Evolutionary conservation across 2,797 vertebrate genomes (phyloP).

Genomic region (Valencia hispanica): DNA sequence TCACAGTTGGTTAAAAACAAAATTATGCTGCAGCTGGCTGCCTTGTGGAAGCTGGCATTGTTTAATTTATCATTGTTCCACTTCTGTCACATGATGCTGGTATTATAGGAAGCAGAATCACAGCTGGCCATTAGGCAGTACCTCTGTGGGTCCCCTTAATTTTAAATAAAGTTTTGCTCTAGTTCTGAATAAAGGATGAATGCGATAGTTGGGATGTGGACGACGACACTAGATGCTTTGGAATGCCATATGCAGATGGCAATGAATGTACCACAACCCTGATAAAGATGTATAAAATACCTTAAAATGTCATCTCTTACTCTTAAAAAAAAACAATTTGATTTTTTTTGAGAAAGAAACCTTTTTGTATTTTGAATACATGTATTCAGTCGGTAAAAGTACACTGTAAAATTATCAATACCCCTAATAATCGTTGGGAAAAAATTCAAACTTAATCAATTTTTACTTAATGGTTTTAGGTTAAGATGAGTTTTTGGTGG

Average conservation of each 20-base stretch:
- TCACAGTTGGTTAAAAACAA: slow-evolving; percentile 48
- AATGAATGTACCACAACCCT: neutral
- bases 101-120: slow-evolving; percentile 6
- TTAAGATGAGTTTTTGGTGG: neutral
- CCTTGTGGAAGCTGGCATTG: slow-evolving; percentile 26
- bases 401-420: neutral
- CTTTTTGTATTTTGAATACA: neutral
- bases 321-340: neutral
- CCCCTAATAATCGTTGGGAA: neutral
- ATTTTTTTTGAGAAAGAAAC: too few species aligned
- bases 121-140: neutral
- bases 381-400: neutral
- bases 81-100: slow-evolving; percentile 28
- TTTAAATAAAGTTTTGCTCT: slow-evolving; percentile 2
- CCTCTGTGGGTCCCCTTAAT: neutral
- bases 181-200: neutral
- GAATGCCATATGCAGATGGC: neutral
- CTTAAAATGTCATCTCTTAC: neutral
- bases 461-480: neutral
- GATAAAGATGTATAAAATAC: neutral
- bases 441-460: neutral
- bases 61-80: slow-evolving; percentile 41
- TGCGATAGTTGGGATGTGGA: neutral
- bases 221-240: neutral
- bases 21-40: slow-evolving; percentile 31